Base-by-base conservation (phyloP, 2,113 vertebrate species). In the Motacilla tschutschensis region DNA sequence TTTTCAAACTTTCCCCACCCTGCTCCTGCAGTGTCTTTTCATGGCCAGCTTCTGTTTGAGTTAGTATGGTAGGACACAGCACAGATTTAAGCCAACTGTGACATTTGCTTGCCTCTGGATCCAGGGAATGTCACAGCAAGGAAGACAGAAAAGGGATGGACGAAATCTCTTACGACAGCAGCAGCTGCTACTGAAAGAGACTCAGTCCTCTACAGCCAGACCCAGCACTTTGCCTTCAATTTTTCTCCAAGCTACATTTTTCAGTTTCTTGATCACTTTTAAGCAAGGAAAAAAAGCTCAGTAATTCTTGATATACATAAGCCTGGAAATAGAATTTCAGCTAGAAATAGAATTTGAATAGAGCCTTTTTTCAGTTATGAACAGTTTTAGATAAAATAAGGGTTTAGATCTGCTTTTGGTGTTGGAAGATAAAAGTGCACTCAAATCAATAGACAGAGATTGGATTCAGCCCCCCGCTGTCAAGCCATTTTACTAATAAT, bases 101-200 rank as follows among this genome's bases (percentile, higher is more conserved):
- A 55, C 79, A 81, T 35, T 72, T 53, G 62, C 78, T 72, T 83
- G 77, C 46, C 63, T 93, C 64, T 58, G 78, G 65, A 87, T 86
- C 58, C 72, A 65, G 58, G 40, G 73, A 33, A 91, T 83, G 80
- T 66, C 93, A 81, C 76, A 88, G 91, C 24, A 76, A 71, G 84
- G 71, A 84, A 47, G 35, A 72, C 38, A 43, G 67, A 54, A 74
- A 90, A 69, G 69, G 67, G 50, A 85, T 9, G 5, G 76, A 74
- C 84, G 83, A 58, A 51, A 48, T 53, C 28, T 72, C 79, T 48
- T 50, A 60, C 5, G 54, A 90, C 90, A 92, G 90, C 74, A 94
- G 90, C 90, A 93, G 91, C 70, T 92, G 91, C 79, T 94, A 65
- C 79, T 67, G 89, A 87, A 75, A 33, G 67, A 70, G 43, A 60